Base-by-base conservation (phyloP, 1,140 invertebrate species). In the Branchinecta lynchi region DNA sequence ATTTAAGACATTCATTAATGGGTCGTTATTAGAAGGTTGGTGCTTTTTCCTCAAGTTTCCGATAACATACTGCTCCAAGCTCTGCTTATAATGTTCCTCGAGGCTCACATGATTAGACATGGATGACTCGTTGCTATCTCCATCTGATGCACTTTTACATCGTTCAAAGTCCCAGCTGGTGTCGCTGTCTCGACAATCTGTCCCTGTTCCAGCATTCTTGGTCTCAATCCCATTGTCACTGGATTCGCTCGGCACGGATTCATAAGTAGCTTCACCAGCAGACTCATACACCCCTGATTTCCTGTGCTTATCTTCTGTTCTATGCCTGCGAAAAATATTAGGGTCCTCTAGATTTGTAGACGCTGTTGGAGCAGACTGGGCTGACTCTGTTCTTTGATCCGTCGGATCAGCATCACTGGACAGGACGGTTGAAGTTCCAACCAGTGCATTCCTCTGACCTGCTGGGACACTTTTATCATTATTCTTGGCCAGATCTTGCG, bases 101-200 rank as follows among this genome's bases (percentile, higher is more conserved):
- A 44, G 66, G 44, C 66, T 66, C 44, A n/a, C 15, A 66, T 60
- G 17, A 60, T 60, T 20, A 15, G 51, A 60, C 51, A 60, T 6
- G 12, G 51, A 60, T 60, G 51, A 60, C 17, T 60, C 51, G 32
- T 32, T 32, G 32, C 32, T 32, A 60, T 60, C 51, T 20, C 17
- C 51, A 3, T 60, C 51, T 60, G 51, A 60, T 15, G 45, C 7
- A 20, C 65, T n/a, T 66, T 45, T 0, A 65, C 71, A 32, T 71
- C 68, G n/a, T 65, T 43, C 32, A 66, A 69, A 71, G 69, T 71
- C 71, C 71, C 71, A 71, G 43, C 71, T 71, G 44, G 71, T 68
- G 66, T 71, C 71, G 15, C 66, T 71, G 44, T 71, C 71, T 60
- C 51, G 12, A 60, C 51, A 60, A 20, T 60, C 51, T 60, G 51